Percentiles rank a stretch among this genome's conserved stretches.
Conservation (phyloP, 2,888 invertebrate species). For the Mythimna loreyi region DNA sequence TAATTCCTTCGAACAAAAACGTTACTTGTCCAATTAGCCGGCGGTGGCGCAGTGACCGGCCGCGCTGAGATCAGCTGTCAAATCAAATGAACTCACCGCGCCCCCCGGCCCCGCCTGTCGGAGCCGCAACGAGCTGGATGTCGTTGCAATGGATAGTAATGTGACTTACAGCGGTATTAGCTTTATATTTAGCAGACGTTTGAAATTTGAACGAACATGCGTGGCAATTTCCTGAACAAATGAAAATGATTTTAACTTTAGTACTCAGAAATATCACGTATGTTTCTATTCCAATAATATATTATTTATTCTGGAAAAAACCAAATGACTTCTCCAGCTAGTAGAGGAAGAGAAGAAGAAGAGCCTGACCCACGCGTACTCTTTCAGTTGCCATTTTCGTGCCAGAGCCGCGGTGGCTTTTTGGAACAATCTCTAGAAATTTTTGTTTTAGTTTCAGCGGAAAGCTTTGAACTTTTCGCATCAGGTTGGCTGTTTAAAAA, state of each 20-base stretch:
- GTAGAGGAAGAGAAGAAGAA: too few relatives aligned
- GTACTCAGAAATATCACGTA: neutral
- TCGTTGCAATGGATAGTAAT: conserved; percentile 24
- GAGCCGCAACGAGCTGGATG: neutral
- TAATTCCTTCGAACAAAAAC: conserved; percentile 32
- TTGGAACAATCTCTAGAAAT: too few relatives aligned
- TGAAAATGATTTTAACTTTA: neutral
- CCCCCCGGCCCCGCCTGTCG: neutral
- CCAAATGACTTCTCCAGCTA: too few relatives aligned
- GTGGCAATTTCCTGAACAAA: neutral
- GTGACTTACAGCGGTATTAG: conserved; percentile 2
- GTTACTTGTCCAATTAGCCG: conserved; percentile 42
- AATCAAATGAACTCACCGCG: conserved; percentile 39
- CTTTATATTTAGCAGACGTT: conserved; percentile 9
- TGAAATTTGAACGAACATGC: neutral
- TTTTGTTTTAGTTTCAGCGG: too few relatives aligned
- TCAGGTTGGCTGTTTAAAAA: too few relatives aligned
- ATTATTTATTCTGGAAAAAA: too few relatives aligned
- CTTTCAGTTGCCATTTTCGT: too few relatives aligned
- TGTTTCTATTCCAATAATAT: too few relatives aligned
- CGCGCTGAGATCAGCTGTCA: conserved; percentile 49
- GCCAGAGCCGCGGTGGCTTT: too few relatives aligned
- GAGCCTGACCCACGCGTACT: too few relatives aligned
- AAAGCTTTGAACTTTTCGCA: too few relatives aligned
- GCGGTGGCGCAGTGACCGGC: neutral